phyloP scores from a whole-genome alignment of 2,888 invertebrate species.

The Temnothorax ravouxi region DNA sequence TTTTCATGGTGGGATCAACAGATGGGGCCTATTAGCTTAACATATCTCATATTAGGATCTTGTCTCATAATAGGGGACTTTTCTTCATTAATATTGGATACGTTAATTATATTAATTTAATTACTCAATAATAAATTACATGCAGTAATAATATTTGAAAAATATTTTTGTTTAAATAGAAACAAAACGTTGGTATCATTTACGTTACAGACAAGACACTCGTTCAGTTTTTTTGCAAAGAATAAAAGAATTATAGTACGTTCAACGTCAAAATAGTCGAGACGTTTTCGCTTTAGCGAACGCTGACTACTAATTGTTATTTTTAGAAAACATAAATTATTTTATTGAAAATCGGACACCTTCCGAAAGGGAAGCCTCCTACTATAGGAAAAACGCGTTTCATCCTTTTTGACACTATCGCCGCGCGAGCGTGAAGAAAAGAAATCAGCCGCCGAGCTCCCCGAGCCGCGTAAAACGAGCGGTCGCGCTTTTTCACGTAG shows the following conservation, averaged over 20 bases:
- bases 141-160: neutral
- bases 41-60: no score
- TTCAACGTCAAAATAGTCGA: neutral
- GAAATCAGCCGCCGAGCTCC: constrained; percentile 24
- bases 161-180: neutral
- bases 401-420: constrained; percentile 4
- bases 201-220: neutral
- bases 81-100: no score
- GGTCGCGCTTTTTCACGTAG: constrained; percentile 75
- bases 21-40: no score
- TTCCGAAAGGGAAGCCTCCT: neutral
- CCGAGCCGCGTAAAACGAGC: constrained; percentile 57
- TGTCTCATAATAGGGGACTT: no score
- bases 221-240: neutral
- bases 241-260: no score
- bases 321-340: neutral
- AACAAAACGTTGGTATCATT: neutral
- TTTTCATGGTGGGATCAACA: no score
- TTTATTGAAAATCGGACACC: neutral
- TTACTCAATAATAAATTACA: neutral
- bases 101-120: no score
- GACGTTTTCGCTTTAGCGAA: neutral
- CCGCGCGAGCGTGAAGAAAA: constrained; percentile 48
- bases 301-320: neutral
- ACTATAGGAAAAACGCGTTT: neutral